These are phyloP conservation scores for Euproctis similis DNA, from an alignment of 2,888 invertebrate species.

Conservation along the genomic window DNA sequence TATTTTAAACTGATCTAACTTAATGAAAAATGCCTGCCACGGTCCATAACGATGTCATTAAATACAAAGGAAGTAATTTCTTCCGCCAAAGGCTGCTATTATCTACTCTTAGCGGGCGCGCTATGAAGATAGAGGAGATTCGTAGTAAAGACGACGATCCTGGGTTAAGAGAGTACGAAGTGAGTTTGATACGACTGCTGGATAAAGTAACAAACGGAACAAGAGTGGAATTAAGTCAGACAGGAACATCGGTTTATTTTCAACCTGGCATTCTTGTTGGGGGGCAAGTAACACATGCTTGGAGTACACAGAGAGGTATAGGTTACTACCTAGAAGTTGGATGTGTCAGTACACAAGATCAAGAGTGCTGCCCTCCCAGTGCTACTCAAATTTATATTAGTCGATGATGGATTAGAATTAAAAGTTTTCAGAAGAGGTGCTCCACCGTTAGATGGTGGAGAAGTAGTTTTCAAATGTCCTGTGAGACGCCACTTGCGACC, in stretches of 20 bases:
- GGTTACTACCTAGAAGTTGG: conserved; percentile 81
- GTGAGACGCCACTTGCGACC: conserved; percentile 88
- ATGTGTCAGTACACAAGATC: conserved; percentile 90
- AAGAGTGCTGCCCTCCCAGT: conserved; percentile 86
- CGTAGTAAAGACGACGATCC: conserved; percentile 87
- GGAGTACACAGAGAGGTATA: conserved; percentile 86
- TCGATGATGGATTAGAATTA: conserved; percentile 91
- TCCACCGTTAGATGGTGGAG: conserved; percentile 94
- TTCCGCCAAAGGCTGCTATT: conserved; percentile 91
- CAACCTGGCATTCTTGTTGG: conserved; percentile 94
- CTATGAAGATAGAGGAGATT: conserved; percentile 91
- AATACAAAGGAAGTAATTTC: conserved; percentile 90
- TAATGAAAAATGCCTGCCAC: conserved; percentile 50
- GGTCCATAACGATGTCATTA: conserved; percentile 63
- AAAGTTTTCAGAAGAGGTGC: conserved; percentile 88
- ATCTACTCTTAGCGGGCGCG: conserved; percentile 92
- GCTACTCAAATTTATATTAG: conserved; percentile 88
- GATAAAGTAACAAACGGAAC: conserved; percentile 97
- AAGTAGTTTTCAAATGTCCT: conserved; percentile 92
- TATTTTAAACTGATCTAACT: neutral
- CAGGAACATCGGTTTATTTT: conserved; percentile 92
- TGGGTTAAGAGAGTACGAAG: conserved; percentile 91
- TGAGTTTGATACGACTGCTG: conserved; percentile 89
- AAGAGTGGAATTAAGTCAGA: conserved; percentile 90
- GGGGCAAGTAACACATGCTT: conserved; percentile 91